Evolutionary conservation across 2,113 vertebrate species (phyloP), one percentile per base, ranked within the genome.

Genomic region (Motacilla alba): DNA sequence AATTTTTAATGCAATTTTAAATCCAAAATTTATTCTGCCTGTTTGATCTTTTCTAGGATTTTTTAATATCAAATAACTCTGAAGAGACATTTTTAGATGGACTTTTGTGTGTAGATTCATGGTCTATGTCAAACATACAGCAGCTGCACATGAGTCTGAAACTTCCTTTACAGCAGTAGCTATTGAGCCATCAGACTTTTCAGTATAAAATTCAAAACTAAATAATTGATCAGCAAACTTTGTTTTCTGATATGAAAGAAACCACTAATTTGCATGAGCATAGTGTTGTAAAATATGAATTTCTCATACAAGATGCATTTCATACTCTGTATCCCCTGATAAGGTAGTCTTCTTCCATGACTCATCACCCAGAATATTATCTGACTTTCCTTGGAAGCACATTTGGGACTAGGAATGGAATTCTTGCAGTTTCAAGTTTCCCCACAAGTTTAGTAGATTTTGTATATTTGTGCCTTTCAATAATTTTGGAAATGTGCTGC

Each of bases 21-120:
- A 96, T 78, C 30, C 64, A 96, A 50, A 91, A 75, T 94, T 94
- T 94, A 89, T 94, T 89, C 69, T 94, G n/a, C 68, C 33, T 52
- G 15, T 87, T 95, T 91, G 37, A 64, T 81, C 35, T 87, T 91
- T 90, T 59, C 33, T 75, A 37, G 66, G 35, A 67, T 43, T 78
- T 95, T 90, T 67, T 35, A 92, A 88, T 83, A 63, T 83, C 72
- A 41, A 74, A 77, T 93, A 80, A 92, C 63, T 90, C 77, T 74
- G 72, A 93, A 87, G 30, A 81, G 68, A 80, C 59, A 63, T 58
- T 74, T 91, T 94, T 59, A 95, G 37, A 64, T 52, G 31, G 44
- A 84, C 15, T 70, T 89, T 20, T 52, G 19, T 87, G n/a, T 50
- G 47, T 92, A 76, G 49, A 94, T 93, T 95, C 64, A 64, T 74